Conservation (phyloP, 2,113 vertebrate species). For the Calonectris borealis region DNA sequence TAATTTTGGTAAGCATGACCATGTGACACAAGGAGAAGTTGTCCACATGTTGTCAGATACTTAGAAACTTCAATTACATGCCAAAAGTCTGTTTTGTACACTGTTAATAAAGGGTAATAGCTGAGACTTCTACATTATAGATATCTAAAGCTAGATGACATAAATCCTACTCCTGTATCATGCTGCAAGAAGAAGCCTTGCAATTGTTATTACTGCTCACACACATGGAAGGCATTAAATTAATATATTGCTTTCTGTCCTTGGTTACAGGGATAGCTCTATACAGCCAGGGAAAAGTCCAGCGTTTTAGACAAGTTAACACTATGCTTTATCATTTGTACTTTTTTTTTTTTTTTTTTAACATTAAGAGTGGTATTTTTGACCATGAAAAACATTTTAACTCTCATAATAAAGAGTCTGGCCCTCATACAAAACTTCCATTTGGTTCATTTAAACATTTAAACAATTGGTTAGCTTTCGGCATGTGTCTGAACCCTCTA, state of each 20-base stretch:
- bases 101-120: neutral
- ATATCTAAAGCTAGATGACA: neutral
- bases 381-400: neutral
- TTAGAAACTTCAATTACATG: neutral
- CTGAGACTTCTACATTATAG: neutral
- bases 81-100: neutral
- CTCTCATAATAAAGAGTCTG: neutral
- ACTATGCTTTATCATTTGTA: neutral
- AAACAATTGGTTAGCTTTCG: neutral
- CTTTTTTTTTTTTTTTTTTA: neutral
- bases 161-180: neutral
- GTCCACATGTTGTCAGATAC: neutral
- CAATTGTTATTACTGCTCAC: neutral
- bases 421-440: neutral
- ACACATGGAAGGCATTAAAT: neutral
- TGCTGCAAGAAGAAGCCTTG: neutral
- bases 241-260: neutral
- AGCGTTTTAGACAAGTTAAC: neutral
- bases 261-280: neutral
- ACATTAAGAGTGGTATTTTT: neutral
- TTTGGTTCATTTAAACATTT: neutral
- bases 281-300: neutral
- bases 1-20: neutral
- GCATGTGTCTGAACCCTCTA: neutral
- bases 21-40: neutral